phyloP scores from a whole-genome alignment of 2,113 vertebrate genomes.

The Ciconia boyciana region DNA sequence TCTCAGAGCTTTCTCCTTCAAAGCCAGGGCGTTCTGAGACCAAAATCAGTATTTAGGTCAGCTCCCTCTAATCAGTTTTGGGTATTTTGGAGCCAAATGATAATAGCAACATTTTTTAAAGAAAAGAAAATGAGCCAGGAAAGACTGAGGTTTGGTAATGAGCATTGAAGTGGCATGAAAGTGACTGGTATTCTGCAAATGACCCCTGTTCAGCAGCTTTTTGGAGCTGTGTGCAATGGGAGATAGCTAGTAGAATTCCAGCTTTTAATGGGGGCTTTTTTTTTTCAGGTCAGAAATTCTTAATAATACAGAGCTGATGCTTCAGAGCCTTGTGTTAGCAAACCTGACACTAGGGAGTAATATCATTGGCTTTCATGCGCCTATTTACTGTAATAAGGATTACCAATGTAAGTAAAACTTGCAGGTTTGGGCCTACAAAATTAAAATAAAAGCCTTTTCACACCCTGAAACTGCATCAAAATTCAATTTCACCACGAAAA shows the following conservation, averaged over 20 bases:
- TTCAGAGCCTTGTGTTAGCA: constrained; percentile 30
- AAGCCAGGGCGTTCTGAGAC: not conserved
- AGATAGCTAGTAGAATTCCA: constrained; percentile 32
- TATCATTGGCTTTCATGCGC: constrained; percentile 32
- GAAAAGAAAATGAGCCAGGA: not conserved
- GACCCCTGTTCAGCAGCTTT: constrained; percentile 36
- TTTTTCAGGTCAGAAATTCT: constrained; percentile 34
- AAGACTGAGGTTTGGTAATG: not conserved
- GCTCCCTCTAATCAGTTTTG: not conserved
- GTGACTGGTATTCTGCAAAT: constrained; percentile 27
- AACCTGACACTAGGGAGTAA: constrained; percentile 50
- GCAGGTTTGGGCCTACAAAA: constrained; percentile 48
- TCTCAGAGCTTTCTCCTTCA: not conserved
- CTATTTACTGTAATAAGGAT: constrained; percentile 63
- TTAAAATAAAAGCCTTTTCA: constrained; percentile 49
- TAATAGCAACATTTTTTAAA: not conserved
- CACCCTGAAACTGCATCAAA: constrained; percentile 53
- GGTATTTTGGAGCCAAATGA: not conserved
- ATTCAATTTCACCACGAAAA: constrained; percentile 62
- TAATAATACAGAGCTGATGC: constrained; percentile 35
- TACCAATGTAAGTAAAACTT: constrained; percentile 45
- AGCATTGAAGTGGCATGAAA: constrained; percentile 31
- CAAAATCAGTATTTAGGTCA: not conserved
- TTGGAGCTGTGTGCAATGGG: not conserved
- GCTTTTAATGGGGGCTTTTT: not conserved